phyloP scores from a whole-genome alignment of 2,888 invertebrate species.

The Drosophila mettleri region DNA sequence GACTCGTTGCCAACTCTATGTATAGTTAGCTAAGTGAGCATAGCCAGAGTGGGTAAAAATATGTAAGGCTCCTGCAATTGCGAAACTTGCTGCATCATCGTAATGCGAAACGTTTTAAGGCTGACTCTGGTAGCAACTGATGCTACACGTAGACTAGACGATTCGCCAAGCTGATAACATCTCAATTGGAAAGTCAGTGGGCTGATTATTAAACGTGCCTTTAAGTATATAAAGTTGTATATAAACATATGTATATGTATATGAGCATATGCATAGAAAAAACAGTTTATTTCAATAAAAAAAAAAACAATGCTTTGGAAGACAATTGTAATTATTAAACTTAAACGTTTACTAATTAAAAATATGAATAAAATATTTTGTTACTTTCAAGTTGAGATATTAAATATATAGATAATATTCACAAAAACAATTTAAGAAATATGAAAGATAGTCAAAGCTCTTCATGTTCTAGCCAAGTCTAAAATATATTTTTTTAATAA shows the following conservation, averaged over 20 bases:
- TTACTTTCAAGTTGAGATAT: background rate
- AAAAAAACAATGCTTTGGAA: background rate
- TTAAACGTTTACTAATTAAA: background rate
- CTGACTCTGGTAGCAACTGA: slow-evolving; percentile 26
- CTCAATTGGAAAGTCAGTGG: slow-evolving; percentile 23
- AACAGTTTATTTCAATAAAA: background rate
- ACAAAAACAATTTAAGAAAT: background rate
- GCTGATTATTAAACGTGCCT: slow-evolving; percentile 20
- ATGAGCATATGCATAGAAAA: background rate
- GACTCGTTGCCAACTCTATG: background rate
- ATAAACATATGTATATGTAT: background rate
- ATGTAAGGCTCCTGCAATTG: slow-evolving; percentile 21
- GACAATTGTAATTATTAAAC: background rate
- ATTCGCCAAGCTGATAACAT: slow-evolving; percentile 38
- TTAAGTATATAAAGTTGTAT: slow-evolving; percentile 3
- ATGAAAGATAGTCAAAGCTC: background rate
- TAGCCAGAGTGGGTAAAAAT: slow-evolving; percentile 23
- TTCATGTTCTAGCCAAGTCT: too few species aligned
- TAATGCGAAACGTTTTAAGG: slow-evolving; percentile 30
- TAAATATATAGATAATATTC: background rate
- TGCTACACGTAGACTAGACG: slow-evolving; percentile 36
- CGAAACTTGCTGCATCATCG: slow-evolving; percentile 43
- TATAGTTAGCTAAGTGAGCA: slow-evolving; percentile 44
- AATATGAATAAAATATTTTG: background rate
- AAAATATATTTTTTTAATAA: too few species aligned